Evolutionary conservation across 2,113 vertebrate species (phyloP), one percentile per base, ranked within the genome.

Genomic region (Seriola aureovittata): DNA sequence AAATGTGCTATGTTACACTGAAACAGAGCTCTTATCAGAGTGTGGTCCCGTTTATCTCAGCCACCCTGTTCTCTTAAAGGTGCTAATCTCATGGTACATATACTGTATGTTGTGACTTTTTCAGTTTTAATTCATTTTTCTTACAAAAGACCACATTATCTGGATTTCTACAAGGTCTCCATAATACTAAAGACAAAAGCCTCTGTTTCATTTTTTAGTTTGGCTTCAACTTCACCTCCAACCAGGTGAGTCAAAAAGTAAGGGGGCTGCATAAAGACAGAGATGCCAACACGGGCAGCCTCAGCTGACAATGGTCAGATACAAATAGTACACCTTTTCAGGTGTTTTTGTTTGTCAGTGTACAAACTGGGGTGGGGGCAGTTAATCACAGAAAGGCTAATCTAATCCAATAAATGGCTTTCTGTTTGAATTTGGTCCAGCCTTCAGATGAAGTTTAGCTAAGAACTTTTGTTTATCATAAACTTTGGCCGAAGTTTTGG

Each of bases 141-240:
- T 67, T 90, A 90, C 32, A 94, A 93, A 93, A 93, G 80, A 87
- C 85, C 76, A 80, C 69, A 84, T 89, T 78, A 86, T 82, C 86
- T 85, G 87, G 86, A 85, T 89, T 85, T 79, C 74, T 88, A 85
- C 78, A 91, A 89, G 86, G 71, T 88, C 87, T 92, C 81, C 69
- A 55, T 64, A 86, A 82, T 87, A 71, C 54, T 85, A 66, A 86
- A 79, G 78, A 82, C 71, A 87, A 89, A 91, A 85, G 78, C 82
- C 76, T 75, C 23, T 42, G 40, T 79, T 84, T 84, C 25, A 9
- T 58, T 63, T 83, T 38, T 52, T 52, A 40, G 71, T 87, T 86
- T 77, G 64, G 84, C 69, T 89, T 91, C 40, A 34, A 74, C 69
- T 89, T 86, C 63, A 81, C 70, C 54, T 78, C 67, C 25, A 75